These are phyloP conservation scores for Heteromurus nitidus DNA, from an alignment of 2,888 invertebrate species.

Conservation along the genomic window DNA sequence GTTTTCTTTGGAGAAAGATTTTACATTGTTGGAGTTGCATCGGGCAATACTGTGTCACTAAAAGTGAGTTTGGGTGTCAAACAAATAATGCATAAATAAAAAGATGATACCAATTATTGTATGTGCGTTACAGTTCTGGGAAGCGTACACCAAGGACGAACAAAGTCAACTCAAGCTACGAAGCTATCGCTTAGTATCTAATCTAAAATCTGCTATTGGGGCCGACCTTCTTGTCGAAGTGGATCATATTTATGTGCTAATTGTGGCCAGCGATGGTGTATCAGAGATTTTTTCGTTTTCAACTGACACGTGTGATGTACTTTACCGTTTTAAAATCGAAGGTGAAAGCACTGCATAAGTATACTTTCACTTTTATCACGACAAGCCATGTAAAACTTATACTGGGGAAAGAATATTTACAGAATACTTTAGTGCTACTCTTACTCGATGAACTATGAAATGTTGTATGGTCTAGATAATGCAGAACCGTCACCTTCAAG, in stretches of 20 bases:
- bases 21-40: slow-evolving; percentile 61
- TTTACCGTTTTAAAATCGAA: slow-evolving; percentile 70
- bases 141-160: slow-evolving; percentile 17
- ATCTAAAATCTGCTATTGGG: slow-evolving; percentile 57
- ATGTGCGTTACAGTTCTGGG: slow-evolving; percentile 56
- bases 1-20: slow-evolving; percentile 45
- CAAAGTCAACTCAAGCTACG: slow-evolving; percentile 50
- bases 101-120: neutral
- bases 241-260: slow-evolving; percentile 39
- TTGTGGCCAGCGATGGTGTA: slow-evolving; percentile 62
- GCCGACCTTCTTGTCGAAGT: slow-evolving; percentile 54
- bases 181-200: slow-evolving; percentile 61
- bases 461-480: too few species aligned
- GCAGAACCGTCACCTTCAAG: too few species aligned
- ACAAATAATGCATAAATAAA: neutral
- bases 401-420: neutral
- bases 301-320: slow-evolving; percentile 28
- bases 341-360: slow-evolving; percentile 44
- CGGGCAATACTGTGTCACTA: slow-evolving; percentile 67
- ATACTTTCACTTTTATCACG: too few species aligned
- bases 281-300: slow-evolving; percentile 60
- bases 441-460: too few species aligned
- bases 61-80: slow-evolving; percentile 39
- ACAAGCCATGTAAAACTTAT: too few species aligned
- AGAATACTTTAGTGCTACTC: neutral